Percentiles rank a stretch among this genome's conserved stretches.
Evolutionary conservation across 2,113 vertebrate genomes (phyloP).

Genomic region (Microtus richardsoni): DNA sequence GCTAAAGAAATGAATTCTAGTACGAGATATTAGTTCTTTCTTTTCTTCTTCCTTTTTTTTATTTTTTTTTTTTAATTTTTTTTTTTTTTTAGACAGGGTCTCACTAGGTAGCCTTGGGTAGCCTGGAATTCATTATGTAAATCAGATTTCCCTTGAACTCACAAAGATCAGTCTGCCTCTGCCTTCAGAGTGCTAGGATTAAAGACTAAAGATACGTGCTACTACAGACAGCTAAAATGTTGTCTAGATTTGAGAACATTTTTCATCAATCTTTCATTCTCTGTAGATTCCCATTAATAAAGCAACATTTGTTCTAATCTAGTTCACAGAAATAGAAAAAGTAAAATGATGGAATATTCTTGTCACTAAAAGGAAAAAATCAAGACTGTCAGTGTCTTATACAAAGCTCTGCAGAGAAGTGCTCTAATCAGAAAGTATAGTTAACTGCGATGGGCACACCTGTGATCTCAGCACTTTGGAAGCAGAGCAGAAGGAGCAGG

Average conservation of each 20-base stretch:
- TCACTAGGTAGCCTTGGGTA: not conserved
- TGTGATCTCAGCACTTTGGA: not conserved
- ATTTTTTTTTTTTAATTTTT: not conserved
- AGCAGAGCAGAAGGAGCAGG: not conserved
- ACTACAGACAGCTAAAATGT: not conserved
- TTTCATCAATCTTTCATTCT: not conserved
- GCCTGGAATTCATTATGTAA: not conserved
- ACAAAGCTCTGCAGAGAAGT: not conserved
- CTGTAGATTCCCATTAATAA: slow-evolving; percentile 15
- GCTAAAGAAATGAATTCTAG: slow-evolving; percentile 49
- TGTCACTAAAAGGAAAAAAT: not conserved
- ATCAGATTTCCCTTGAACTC: not conserved
- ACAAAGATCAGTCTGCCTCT: not conserved
- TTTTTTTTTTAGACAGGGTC: not conserved
- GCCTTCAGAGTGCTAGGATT: not conserved
- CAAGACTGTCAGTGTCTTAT: not conserved
- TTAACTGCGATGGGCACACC: not conserved
- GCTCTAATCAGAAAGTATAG: not conserved
- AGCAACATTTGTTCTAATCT: slow-evolving; percentile 2
- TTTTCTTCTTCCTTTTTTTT: not conserved
- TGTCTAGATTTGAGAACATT: slow-evolving; percentile 35
- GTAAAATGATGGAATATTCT: not conserved
- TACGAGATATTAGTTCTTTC: not conserved
- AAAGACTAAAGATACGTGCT: rapidly evolving
- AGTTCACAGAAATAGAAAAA: not conserved